Evolutionary conservation across 2,888 invertebrate genomes (phyloP).

Genomic region (Polymixis flavicincta): DNA sequence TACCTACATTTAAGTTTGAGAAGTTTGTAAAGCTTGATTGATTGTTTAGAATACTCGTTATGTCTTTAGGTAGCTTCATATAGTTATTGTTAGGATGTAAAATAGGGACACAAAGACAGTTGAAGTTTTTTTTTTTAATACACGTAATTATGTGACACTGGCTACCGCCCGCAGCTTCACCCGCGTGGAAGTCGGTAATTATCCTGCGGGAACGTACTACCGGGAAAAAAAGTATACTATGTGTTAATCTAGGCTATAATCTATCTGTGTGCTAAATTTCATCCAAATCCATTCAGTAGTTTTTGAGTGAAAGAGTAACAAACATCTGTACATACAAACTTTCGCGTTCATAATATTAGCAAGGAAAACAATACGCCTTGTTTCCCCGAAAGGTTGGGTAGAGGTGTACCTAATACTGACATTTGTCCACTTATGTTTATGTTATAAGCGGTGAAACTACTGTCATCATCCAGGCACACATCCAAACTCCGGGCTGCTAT

Average conservation of each 20-base stretch:
- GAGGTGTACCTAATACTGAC: not conserved
- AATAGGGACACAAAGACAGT: not conserved
- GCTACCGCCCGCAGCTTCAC: too few relatives aligned
- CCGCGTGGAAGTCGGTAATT: too few relatives aligned
- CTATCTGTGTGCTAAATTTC: too few relatives aligned
- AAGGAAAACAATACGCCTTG: too few relatives aligned
- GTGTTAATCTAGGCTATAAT: too few relatives aligned
- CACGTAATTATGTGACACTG: not conserved
- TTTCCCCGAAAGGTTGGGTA: not conserved
- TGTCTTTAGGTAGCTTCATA: not conserved
- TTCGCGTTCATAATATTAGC: too few relatives aligned
- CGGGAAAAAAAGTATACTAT: too few relatives aligned
- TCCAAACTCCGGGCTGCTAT: not conserved
- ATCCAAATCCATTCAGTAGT: too few relatives aligned
- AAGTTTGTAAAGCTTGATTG: constrained; percentile 28
- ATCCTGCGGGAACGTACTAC: too few relatives aligned
- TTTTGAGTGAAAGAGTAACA: too few relatives aligned
- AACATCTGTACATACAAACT: too few relatives aligned
- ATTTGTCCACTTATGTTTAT: not conserved
- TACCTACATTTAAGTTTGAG: constrained; percentile 30
- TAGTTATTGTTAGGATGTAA: not conserved
- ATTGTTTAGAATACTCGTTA: constrained; percentile 2
- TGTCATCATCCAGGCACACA: not conserved
- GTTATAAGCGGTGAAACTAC: not conserved
- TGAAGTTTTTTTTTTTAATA: too few relatives aligned